Evolutionary conservation across 2,113 vertebrate species (phyloP).

Genomic region (Bufo bufo): DNA sequence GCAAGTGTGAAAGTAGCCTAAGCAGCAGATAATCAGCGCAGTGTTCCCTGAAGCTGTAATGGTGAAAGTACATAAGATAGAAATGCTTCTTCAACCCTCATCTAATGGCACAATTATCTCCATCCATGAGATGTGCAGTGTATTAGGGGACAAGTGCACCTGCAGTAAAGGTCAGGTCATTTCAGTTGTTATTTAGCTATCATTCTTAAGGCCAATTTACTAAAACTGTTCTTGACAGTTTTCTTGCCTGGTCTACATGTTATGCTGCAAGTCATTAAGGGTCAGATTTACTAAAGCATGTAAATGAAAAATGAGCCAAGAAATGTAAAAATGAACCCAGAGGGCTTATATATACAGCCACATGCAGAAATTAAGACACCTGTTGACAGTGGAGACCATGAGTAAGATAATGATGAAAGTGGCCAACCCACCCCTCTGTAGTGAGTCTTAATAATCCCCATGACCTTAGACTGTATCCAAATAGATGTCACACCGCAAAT

Average conservation of each 20-base stretch:
- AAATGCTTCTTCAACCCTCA: conserved; percentile 42
- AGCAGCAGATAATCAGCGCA: conserved; percentile 39
- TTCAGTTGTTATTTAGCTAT: conserved; percentile 46
- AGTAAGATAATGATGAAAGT: conserved; percentile 11
- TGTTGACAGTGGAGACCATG: background rate
- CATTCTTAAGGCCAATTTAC: conserved; percentile 43
- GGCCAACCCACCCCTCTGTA: background rate
- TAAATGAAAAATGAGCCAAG: conserved; percentile 22
- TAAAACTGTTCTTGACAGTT: conserved; percentile 25
- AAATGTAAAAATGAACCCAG: background rate
- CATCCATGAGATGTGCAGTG: conserved; percentile 34
- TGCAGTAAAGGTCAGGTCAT: conserved; percentile 37
- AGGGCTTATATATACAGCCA: background rate
- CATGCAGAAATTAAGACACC: background rate
- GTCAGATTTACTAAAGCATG: conserved; percentile 21
- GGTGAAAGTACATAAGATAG: conserved; percentile 29
- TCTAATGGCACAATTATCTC: conserved; percentile 46
- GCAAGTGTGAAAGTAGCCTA: no score
- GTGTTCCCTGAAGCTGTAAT: conserved; percentile 34
- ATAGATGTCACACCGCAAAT: background rate
- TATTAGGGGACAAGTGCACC: conserved; percentile 18
- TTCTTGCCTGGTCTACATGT: background rate
- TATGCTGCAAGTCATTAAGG: conserved; percentile 2
- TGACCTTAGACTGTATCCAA: background rate
- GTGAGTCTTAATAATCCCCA: background rate